Evolutionary conservation across 1,140 invertebrate species (phyloP).

Genomic region (Philotrypesis tridentata): DNA sequence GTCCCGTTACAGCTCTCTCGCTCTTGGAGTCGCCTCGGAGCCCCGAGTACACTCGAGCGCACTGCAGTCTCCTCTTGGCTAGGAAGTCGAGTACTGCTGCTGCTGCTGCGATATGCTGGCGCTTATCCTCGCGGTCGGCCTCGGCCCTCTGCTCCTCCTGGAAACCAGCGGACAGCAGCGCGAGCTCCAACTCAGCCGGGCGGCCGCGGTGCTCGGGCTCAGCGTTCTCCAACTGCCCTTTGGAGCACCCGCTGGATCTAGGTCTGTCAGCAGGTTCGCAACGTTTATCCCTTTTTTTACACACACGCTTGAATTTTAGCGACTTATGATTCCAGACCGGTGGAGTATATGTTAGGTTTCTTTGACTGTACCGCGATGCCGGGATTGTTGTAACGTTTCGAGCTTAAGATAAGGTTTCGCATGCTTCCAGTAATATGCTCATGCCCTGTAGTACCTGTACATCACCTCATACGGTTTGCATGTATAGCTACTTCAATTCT

Average conservation of each 20-base stretch:
- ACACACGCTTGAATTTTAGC: neutral
- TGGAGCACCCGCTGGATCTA: constrained; percentile 64
- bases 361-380: no score
- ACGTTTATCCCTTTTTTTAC: constrained; percentile 27
- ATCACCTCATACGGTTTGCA: no score
- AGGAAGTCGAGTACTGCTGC: constrained; percentile 66
- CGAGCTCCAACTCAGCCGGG: constrained; percentile 40
- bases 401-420: no score
- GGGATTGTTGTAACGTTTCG: no score
- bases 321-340: no score
- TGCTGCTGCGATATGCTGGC: constrained; percentile 69
- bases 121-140: constrained; percentile 58
- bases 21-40: no score
- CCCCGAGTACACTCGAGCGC: neutral
- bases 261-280: constrained; percentile 54
- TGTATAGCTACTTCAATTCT: no score
- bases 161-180: constrained; percentile 10
- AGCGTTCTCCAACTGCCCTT: constrained; percentile 54
- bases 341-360: no score
- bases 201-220: constrained; percentile 58
- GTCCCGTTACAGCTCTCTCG: constrained; percentile 69
- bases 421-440: no score
- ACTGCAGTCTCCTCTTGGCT: constrained; percentile 67
- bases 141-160: constrained; percentile 58
- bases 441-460: no score